Base-by-base conservation (phyloP, 2,888 invertebrate genomes). In the Liopterus haemorrhoidalis region DNA sequence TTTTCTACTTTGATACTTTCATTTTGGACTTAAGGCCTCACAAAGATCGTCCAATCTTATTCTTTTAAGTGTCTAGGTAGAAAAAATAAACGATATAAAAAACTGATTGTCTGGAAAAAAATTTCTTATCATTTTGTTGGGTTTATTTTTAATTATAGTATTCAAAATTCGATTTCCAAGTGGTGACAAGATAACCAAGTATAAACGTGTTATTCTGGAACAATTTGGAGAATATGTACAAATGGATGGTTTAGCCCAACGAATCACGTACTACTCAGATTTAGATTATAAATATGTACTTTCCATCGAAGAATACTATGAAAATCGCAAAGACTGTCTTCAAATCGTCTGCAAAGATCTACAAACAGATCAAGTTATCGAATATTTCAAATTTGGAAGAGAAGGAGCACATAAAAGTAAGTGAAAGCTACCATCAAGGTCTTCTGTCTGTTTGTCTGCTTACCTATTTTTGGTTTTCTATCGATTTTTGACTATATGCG, bases 151-250 rank as follows among this genome's bases (percentile, higher is more conserved):
- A n/a, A n/a, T n/a, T n/a, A n/a, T n/a, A 73, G 82, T 79, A 44
- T 82, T 70, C 49, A 78, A 80, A 46, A 74, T 74, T 51, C 75
- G 87, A 6, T 93, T 82, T 65, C 89, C 90, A 0, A 81, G 80
- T 15, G 81, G 80, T 18, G 76, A 76, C 31, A 85, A 81, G 62
- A 71, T 67, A 2, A 69, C 80, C 2, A 71, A 78, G 51, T 93
- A 82, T 62, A 88, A 85, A 62, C 79, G 82, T 54, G 78, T 82
- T 0, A 70, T 84, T 25, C 70, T 87, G 5, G 86, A 91, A 62
- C 78, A 83, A 51, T 91, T 79, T 64, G 78, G 90, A 0, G 82
- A 85, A 0, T 91, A 90, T 57, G 73, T 78, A 0, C 76, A 83
- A 57, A 69, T 68, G 1, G 84, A 88, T 62, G 92, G 91, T 0